These are phyloP conservation scores for Hipparchia sbordonii DNA, from an alignment of 2,888 invertebrate genomes.

Conservation along the genomic window DNA sequence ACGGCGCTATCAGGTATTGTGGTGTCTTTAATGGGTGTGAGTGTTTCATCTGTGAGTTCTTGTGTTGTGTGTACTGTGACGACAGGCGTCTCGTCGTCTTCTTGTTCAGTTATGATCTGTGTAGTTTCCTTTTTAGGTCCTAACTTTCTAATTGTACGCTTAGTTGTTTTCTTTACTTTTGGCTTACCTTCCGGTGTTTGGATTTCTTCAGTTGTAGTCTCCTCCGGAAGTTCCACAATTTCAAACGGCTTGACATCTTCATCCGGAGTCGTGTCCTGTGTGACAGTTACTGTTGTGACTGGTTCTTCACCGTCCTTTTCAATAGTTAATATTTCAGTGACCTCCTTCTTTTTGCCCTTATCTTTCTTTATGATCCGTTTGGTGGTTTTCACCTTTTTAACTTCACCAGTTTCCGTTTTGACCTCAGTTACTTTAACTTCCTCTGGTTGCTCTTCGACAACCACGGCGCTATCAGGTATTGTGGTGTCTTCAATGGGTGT, in stretches of 20 bases:
- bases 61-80: slow-evolving; percentile 46
- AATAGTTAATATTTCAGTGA: slow-evolving; percentile 35
- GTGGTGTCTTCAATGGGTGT: background rate
- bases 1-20: slow-evolving; percentile 25
- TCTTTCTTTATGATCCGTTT: slow-evolving; percentile 32
- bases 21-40: slow-evolving; percentile 42
- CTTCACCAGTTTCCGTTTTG: slow-evolving; percentile 1
- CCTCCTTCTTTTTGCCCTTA: slow-evolving; percentile 50
- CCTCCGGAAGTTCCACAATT: slow-evolving; percentile 45
- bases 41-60: slow-evolving; percentile 39
- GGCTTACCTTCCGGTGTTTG: slow-evolving; percentile 48
- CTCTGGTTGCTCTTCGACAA: slow-evolving; percentile 21
- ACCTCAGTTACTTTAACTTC: slow-evolving; percentile 33
- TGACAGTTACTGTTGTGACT: slow-evolving; percentile 3
- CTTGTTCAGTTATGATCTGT: slow-evolving; percentile 31
- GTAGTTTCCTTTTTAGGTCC: slow-evolving; percentile 46
- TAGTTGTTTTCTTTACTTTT: slow-evolving; percentile 50
- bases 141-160: slow-evolving; percentile 50
- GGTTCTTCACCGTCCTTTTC: slow-evolving; percentile 20
- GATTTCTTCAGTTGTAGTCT: slow-evolving; percentile 55
- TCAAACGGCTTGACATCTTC: slow-evolving; percentile 42
- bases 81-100: slow-evolving; percentile 25
- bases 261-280: slow-evolving; percentile 46
- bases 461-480: background rate
- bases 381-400: slow-evolving; percentile 28